Conservation (phyloP, 1,140 invertebrate genomes). For the Drosophila mayri region DNA sequence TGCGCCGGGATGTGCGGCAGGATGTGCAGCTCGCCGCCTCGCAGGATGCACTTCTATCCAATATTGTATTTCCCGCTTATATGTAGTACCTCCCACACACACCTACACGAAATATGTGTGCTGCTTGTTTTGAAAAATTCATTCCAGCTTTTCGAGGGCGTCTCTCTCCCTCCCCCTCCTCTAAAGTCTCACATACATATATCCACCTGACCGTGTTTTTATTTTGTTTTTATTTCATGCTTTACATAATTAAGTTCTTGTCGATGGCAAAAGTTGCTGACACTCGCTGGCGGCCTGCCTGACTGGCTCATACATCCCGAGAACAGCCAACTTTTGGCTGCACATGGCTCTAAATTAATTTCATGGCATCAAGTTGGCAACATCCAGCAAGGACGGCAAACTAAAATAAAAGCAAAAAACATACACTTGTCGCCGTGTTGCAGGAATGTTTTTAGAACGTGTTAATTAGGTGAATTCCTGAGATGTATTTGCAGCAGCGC, state of each 20-base stretch:
- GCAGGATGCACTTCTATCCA: conserved; percentile 48
- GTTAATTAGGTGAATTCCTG: conserved; percentile 51
- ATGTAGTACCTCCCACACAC: not conserved
- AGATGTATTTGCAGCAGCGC: conserved; percentile 40
- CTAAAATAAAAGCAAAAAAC: conserved; percentile 15
- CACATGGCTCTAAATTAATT: conserved; percentile 48
- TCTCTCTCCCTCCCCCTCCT: not conserved
- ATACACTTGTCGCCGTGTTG: conserved; percentile 19
- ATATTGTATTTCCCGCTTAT: conserved; percentile 43
- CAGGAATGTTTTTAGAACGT: conserved; percentile 45
- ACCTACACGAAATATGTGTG: conserved; percentile 11
- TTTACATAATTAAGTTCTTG: conserved; percentile 52
- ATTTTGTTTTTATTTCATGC: conserved; percentile 38
- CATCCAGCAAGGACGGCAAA: conserved; percentile 37
- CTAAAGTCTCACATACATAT: not conserved
- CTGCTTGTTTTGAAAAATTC: conserved; percentile 30
- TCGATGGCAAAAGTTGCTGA: conserved; percentile 46
- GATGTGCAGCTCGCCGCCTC: conserved; percentile 52
- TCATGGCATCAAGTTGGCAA: conserved; percentile 14
- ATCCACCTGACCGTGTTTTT: conserved; percentile 2
- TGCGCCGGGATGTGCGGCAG: conserved; percentile 30
- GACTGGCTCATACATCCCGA: conserved; percentile 7
- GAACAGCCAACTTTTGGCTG: conserved; percentile 34
- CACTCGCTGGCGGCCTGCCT: conserved; percentile 6
- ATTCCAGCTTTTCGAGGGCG: conserved; percentile 10